Evolutionary conservation across 1,140 invertebrate genomes (phyloP).

Genomic region (Achroia grisella): DNA sequence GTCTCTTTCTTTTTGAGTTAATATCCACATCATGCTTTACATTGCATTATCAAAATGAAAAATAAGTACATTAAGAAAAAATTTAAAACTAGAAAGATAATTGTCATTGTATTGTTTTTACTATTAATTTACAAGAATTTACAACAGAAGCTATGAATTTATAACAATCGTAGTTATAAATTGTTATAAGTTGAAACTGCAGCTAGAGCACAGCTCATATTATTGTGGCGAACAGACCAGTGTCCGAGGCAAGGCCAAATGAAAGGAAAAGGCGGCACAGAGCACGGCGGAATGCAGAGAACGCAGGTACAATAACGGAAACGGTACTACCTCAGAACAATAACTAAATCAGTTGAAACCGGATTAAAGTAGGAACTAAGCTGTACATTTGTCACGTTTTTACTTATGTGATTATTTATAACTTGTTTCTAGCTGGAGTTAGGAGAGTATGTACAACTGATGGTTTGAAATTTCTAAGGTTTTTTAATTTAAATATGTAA

Average conservation of each 20-base stretch:
- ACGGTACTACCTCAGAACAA: no score
- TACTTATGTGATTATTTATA: no score
- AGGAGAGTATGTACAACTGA: no score
- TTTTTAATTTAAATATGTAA: no score
- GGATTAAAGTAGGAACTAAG: no score
- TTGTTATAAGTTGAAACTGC: background rate
- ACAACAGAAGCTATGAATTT: background rate
- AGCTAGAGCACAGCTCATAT: background rate
- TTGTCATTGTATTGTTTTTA: background rate
- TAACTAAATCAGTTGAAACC: no score
- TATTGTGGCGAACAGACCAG: constrained; percentile 4
- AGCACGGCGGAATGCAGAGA: constrained; percentile 15
- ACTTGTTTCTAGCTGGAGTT: no score
- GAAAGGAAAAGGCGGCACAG: constrained; percentile 58
- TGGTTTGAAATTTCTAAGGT: no score
- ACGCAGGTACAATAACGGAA: constrained; percentile 10
- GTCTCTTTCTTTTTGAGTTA: no score
- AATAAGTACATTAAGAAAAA: background rate
- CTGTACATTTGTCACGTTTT: no score
- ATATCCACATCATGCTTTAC: no score
- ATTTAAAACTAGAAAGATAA: background rate
- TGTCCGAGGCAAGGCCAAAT: constrained; percentile 49
- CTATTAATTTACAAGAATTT: background rate
- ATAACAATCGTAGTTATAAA: background rate
- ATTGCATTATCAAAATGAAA: no score